phyloP scores from a whole-genome alignment of 2,113 vertebrate species.

The Crypturellus undulatus region DNA sequence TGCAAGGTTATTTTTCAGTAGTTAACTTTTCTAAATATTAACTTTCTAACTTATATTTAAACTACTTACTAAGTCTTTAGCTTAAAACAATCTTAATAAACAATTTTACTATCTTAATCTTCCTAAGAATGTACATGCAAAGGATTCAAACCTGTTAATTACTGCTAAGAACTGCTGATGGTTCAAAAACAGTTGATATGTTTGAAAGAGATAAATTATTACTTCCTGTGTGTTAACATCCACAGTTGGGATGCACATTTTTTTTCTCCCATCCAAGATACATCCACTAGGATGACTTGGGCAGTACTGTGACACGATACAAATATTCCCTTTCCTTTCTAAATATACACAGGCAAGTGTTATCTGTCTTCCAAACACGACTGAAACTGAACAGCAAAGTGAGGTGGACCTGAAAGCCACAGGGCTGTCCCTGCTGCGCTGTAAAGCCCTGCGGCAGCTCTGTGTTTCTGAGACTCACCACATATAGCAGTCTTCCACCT shows the following conservation, averaged over 20 bases:
- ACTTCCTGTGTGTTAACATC: neutral
- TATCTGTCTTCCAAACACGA: neutral
- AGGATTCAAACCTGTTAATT: neutral
- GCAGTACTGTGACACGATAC: accelerated
- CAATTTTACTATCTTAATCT: neutral
- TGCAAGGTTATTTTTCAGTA: neutral
- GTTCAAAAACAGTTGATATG: neutral
- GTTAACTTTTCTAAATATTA: neutral
- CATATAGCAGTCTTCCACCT: conserved; percentile 99
- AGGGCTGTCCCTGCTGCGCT: neutral
- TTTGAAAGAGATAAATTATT: neutral
- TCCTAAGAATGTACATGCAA: neutral
- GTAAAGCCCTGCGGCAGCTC: neutral
- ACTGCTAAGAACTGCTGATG: neutral
- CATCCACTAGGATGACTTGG: neutral
- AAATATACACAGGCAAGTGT: neutral
- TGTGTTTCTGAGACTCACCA: conserved; percentile 78
- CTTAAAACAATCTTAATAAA: neutral
- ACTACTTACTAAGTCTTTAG: neutral
- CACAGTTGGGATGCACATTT: neutral
- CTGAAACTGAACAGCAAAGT: neutral
- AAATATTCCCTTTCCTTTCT: neutral
- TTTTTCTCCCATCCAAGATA: neutral
- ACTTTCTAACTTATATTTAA: neutral
- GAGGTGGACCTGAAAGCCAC: neutral